Conservation (phyloP, 2,888 invertebrate genomes). For the Amphimallon solstitiale region DNA sequence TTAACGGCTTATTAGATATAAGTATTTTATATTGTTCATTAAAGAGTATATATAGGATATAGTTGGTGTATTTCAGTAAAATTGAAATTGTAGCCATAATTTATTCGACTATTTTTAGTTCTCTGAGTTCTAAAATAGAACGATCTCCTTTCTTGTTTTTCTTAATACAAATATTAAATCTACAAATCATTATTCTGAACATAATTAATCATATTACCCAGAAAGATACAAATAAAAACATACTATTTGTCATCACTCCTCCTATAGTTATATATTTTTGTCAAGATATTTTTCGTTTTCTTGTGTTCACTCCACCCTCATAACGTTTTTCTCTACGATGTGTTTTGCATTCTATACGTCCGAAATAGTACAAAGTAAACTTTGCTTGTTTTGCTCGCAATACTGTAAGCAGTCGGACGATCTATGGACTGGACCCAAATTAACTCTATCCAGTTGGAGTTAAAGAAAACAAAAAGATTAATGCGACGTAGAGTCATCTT, state of each 20-base stretch:
- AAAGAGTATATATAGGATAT: too few relatives aligned
- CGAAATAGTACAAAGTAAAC: constrained; percentile 6
- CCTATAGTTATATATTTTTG: background rate
- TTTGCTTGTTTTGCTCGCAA: constrained; percentile 3
- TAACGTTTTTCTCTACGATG: background rate
- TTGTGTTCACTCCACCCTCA: background rate
- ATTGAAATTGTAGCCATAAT: too few relatives aligned
- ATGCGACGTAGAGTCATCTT: constrained; percentile 1
- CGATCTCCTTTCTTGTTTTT: too few relatives aligned
- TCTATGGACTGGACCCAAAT: constrained; percentile 17
- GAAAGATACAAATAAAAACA: too few relatives aligned
- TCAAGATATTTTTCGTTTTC: background rate
- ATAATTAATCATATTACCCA: too few relatives aligned
- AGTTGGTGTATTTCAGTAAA: too few relatives aligned
- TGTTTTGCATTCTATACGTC: constrained; percentile 7
- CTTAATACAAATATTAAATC: too few relatives aligned
- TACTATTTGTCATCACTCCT: background rate
- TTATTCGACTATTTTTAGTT: too few relatives aligned
- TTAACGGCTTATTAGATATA: too few relatives aligned
- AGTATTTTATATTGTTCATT: too few relatives aligned
- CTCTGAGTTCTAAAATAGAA: too few relatives aligned
- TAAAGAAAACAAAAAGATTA: constrained; percentile 15
- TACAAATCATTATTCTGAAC: too few relatives aligned
- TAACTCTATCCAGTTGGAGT: constrained; percentile 2
- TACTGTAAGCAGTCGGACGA: background rate